These are phyloP conservation scores for Tipula lateralis DNA, from an alignment of 2,888 invertebrate species.

Conservation along the genomic window DNA sequence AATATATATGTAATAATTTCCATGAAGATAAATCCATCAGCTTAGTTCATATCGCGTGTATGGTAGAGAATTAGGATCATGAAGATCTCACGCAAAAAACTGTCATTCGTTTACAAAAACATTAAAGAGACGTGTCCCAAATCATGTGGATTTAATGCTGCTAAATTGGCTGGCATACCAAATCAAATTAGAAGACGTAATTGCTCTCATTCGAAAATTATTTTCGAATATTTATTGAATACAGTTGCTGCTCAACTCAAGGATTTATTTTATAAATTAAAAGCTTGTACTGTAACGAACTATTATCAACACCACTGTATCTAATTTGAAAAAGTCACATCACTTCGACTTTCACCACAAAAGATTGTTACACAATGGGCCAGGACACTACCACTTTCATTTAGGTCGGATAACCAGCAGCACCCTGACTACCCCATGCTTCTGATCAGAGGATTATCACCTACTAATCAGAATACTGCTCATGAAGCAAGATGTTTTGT, in stretches of 20 bases:
- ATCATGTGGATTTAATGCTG: conserved; percentile 98
- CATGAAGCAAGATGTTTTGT: no score
- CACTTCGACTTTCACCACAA: no score
- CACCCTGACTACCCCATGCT: no score
- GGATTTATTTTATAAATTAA: conserved; percentile 42
- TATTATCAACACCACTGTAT: no score
- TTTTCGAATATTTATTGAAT: conserved; percentile 42
- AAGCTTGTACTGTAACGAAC: conserved; percentile 38
- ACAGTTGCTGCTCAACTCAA: conserved; percentile 38
- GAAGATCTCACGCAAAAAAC: conserved; percentile 82
- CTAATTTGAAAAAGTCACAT: no score
- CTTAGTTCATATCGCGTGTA: conserved; percentile 93
- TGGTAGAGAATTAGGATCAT: conserved; percentile 83
- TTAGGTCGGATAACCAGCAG: no score
- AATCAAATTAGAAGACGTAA: conserved; percentile 57
- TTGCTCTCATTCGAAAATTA: conserved; percentile 45
- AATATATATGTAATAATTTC: conserved; percentile 84
- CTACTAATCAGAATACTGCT: no score
- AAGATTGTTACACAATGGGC: no score
- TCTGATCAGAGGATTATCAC: no score
- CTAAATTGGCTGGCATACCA: conserved; percentile 85
- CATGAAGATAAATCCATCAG: conserved; percentile 60
- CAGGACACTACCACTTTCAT: no score
- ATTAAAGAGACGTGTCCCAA: conserved; percentile 89
- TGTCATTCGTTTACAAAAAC: conserved; percentile 94